phyloP scores from a whole-genome alignment of 2,888 invertebrate genomes.

The Nemotelus pantherinus region DNA sequence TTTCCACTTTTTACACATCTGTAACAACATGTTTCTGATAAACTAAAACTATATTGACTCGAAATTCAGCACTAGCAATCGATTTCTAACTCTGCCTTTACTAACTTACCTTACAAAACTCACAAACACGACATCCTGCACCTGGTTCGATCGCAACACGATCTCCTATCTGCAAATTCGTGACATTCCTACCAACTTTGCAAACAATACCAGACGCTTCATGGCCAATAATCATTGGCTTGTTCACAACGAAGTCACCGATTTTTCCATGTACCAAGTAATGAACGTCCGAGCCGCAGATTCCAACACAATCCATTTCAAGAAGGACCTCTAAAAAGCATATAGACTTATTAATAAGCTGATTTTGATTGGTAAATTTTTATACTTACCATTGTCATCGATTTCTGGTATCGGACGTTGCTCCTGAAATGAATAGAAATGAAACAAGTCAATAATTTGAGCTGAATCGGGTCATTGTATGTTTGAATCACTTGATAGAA shows the following conservation, averaged over 20 bases:
- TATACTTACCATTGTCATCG: constrained; percentile 74
- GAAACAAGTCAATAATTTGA: not conserved
- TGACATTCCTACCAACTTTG: constrained; percentile 78
- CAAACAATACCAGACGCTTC: constrained; percentile 86
- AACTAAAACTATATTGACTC: not conserved
- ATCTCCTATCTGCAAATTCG: constrained; percentile 79
- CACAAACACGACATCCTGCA: constrained; percentile 85
- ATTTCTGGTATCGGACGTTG: constrained; percentile 84
- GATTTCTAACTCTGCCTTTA: not conserved
- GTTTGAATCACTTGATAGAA: not conserved
- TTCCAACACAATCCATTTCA: constrained; percentile 92
- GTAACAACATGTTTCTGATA: constrained; percentile 50
- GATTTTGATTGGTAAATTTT: not conserved
- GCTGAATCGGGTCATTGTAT: not conserved
- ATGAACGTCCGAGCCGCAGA: constrained; percentile 96
- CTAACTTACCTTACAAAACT: constrained; percentile 75
- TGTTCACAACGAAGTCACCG: constrained; percentile 84
- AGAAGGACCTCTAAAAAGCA: constrained; percentile 79
- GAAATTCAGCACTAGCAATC: no score
- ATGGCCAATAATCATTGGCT: constrained; percentile 95
- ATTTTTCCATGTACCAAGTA: constrained; percentile 87
- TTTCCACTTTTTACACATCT: not conserved
- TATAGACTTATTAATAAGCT: not conserved
- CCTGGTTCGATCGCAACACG: constrained; percentile 96
- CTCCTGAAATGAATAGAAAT: constrained; percentile 70